Evolutionary conservation across 2,888 invertebrate genomes (phyloP), one percentile per base, ranked within the genome.

Genomic region (Tipula unca): DNA sequence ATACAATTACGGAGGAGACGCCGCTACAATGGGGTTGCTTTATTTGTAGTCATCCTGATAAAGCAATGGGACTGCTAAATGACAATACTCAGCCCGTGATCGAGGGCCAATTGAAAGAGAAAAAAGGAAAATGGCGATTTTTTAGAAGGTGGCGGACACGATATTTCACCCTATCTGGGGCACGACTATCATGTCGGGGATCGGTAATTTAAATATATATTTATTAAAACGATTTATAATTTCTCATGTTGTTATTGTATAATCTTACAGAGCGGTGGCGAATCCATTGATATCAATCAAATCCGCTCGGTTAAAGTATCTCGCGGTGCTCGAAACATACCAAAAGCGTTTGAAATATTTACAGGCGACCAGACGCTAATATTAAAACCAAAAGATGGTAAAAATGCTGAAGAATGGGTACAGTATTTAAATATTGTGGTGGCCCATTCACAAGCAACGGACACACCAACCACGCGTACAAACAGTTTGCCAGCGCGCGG

Each of bases 291-390:
- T 90, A 95, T 98, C 17, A 96, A 97, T 90, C 97, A 97, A 91
- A 98, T 98, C 87, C 94, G 97, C 14, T 97, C 97, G 48, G 98
- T 98, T n/a, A 96, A 98, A 89, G 98, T 98, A 13, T 96, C 97
- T 0, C 93, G 97, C 85, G 96, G 97, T 85, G 96, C 97, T 10
- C 93, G 98, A 85, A 97, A 97, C 91, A 97, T 98, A 88, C 98
- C 98, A 29, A 97, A 97, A 90, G 98, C 98, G 0, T 98, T 98
- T 92, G 98, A 98, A 92, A 98, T 98, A 88, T 98, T 98, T 92
- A 98, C 98, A 0, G 95, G 95, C 85, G 97, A 98, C 91, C 97
- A 97, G 90, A 96, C 96, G 10, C 94, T 97, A 87, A 96, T 98
- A 89, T 93, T 98, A 88, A 98, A 98, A 92, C 98, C 98, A 6